Conservation (phyloP, 1,140 invertebrate genomes). For the Drosophila eugracilis region DNA sequence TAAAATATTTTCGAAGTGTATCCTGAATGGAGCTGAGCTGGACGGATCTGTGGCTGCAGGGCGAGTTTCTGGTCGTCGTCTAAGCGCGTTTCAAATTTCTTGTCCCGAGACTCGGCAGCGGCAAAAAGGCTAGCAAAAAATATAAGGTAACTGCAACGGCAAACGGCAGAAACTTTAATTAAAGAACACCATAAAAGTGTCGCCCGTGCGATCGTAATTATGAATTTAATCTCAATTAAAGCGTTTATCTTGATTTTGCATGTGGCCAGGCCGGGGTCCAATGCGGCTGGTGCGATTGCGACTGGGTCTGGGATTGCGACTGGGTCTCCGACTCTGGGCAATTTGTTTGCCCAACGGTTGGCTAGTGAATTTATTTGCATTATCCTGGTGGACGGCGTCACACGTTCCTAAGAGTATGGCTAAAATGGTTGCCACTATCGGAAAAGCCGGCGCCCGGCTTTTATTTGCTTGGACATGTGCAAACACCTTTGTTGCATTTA, state of each 20-base stretch:
- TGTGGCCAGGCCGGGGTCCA: constrained; percentile 25
- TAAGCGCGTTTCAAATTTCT: constrained; percentile 78
- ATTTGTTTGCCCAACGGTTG: constrained; percentile 70
- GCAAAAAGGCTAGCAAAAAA: constrained; percentile 26
- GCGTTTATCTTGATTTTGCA: constrained; percentile 80
- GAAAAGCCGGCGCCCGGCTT: constrained; percentile 26
- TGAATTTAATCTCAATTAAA: constrained; percentile 84
- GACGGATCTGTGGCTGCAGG: constrained; percentile 49
- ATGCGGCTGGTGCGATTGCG: constrained; percentile 1
- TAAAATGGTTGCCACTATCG: constrained; percentile 18
- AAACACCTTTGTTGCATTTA: constrained; percentile 76
- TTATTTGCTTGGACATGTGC: constrained; percentile 78
- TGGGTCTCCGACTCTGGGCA: constrained; percentile 39
- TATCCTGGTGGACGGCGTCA: constrained; percentile 54
- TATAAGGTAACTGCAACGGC: constrained; percentile 29
- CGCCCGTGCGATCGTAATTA: constrained; percentile 81
- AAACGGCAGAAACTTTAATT: constrained; percentile 73
- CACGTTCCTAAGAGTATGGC: constrained; percentile 30
- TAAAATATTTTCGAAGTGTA: constrained; percentile 1
- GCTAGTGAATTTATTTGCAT: constrained; percentile 78
- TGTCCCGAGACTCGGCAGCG: constrained; percentile 34
- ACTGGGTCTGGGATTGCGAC: constrained; percentile 13
- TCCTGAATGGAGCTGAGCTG: constrained; percentile 7
- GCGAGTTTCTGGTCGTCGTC: constrained; percentile 46
- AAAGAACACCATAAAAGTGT: constrained; percentile 83